A percentile compares a stretch with the other conserved stretches of the same genome.
These are phyloP conservation scores for Archips crataeganus DNA, from an alignment of 2,888 invertebrate species.

Conservation along the genomic window DNA sequence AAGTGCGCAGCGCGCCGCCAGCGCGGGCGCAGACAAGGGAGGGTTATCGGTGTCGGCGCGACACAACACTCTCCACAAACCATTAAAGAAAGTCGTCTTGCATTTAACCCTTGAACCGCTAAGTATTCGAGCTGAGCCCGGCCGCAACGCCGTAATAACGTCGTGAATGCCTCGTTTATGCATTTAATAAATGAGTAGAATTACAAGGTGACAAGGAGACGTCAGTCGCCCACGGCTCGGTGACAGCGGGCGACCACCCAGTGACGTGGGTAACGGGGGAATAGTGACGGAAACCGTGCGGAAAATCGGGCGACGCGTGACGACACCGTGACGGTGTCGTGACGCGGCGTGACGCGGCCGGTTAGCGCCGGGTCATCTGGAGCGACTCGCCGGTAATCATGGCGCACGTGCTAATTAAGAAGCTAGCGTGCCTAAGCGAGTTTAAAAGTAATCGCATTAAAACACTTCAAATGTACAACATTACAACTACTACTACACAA, in stretches of 20 bases:
- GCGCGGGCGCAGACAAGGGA: background rate
- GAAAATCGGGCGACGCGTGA: conserved; percentile 45
- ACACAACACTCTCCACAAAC: background rate
- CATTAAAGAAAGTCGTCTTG: conserved; percentile 4
- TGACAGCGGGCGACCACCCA: conserved; percentile 27
- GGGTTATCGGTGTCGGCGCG: background rate
- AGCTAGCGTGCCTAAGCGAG: background rate
- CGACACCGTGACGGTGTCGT: conserved; percentile 47
- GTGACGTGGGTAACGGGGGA: conserved; percentile 5
- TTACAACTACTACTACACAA: too few relatives aligned
- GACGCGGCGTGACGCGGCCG: conserved; percentile 39
- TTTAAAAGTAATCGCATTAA: background rate
- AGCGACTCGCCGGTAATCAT: conserved; percentile 5
- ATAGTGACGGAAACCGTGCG: conserved; percentile 30
- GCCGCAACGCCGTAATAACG: background rate
- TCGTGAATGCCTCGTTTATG: background rate
- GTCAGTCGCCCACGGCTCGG: conserved; percentile 11
- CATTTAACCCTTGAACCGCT: conserved; percentile 11
- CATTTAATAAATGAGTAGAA: conserved; percentile 22
- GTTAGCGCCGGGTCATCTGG: conserved; percentile 36
- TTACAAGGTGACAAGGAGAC: conserved; percentile 20
- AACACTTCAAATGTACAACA: background rate
- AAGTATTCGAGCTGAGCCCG: background rate
- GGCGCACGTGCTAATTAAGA: conserved; percentile 11
- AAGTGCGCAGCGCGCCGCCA: background rate